Percentiles rank a stretch among this genome's conserved stretches.
These are phyloP conservation scores for Malurus splendens DNA, from an alignment of 2,797 vertebrate genomes.

Conservation along the genomic window DNA sequence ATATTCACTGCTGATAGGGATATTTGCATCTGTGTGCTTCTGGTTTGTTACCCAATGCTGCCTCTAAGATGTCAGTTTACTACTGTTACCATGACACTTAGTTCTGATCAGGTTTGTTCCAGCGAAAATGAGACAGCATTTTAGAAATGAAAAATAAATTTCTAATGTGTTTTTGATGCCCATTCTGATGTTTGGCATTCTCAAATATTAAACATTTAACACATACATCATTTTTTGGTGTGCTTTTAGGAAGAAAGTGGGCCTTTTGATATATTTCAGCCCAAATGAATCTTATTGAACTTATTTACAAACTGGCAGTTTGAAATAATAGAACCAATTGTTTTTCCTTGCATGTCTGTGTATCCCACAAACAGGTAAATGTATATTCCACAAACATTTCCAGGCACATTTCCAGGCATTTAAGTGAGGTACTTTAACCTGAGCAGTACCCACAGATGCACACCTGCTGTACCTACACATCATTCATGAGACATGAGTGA, in stretches of 20 bases:
- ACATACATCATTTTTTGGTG: background rate
- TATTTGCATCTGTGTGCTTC: background rate
- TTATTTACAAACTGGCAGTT: background rate
- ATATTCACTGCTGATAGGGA: background rate
- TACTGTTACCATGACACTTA: background rate
- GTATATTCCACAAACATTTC: background rate
- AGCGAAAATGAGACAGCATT: background rate
- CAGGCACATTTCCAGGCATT: background rate
- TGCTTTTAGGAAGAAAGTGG: background rate
- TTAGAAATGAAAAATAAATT: background rate
- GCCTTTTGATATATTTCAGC: background rate
- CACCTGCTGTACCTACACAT: background rate
- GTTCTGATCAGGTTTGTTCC: background rate
- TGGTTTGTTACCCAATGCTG: background rate
- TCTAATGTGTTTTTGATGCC: background rate
- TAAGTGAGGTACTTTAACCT: background rate
- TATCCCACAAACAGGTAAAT: background rate
- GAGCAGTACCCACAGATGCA: background rate
- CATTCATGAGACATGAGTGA: background rate
- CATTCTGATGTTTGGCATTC: background rate
- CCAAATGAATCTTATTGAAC: background rate
- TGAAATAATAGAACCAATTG: background rate
- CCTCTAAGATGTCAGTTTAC: constrained; percentile 3
- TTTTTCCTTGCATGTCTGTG: background rate
- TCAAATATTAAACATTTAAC: background rate